A percentile compares a stretch with the other conserved stretches of the same genome.
phyloP scores from a whole-genome alignment of 2,797 vertebrate species.

The Dallia pectoralis region DNA sequence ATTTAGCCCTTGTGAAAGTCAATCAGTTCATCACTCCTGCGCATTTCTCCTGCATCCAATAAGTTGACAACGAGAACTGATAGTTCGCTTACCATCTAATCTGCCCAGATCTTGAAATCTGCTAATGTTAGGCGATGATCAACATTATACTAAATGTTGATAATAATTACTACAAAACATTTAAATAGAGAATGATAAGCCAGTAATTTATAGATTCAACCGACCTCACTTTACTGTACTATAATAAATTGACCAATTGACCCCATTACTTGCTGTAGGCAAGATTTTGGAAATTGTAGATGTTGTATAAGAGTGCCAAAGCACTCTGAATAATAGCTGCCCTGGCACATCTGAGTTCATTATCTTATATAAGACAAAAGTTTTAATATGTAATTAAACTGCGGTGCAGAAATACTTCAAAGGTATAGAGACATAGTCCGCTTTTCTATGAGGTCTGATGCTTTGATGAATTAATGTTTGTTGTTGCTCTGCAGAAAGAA shows the following conservation, averaged over 20 bases:
- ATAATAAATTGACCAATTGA: neutral
- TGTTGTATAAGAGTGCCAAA: conserved; percentile 13
- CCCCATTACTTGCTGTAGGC: neutral
- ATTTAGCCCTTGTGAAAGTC: no score
- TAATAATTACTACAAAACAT: neutral
- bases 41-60: no score
- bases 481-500: neutral
- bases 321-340: neutral
- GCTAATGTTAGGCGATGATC: no score
- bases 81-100: no score
- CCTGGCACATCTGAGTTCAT: conserved; percentile 1
- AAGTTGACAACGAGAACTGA: no score
- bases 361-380: neutral
- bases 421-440: neutral
- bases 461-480: conserved; percentile 5
- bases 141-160: neutral
- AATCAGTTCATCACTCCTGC: no score
- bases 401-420: neutral
- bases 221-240: neutral
- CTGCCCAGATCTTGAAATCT: no score
- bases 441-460: neutral
- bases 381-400: neutral
- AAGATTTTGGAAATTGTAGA: conserved; percentile 9
- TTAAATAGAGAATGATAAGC: neutral
- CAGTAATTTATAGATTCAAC: neutral